Base-by-base conservation (phyloP, 2,888 invertebrate species). In the Flexamia atlantica region DNA sequence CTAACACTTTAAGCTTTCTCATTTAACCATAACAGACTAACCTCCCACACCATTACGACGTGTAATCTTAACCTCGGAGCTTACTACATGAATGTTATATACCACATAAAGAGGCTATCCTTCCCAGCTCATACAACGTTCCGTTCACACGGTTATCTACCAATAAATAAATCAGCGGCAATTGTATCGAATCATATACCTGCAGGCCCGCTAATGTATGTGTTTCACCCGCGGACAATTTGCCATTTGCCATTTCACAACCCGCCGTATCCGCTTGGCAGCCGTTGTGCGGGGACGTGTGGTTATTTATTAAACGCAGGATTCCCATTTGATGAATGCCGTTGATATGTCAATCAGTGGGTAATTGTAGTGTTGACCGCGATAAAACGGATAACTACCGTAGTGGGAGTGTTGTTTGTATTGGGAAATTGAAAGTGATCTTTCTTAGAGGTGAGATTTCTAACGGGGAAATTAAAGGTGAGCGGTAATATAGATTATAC, bases 161-260 rank as follows among this genome's bases (percentile, higher is more conserved):
- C 50, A 76, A 76, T 76, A 76, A 76, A 76, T 76, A 76, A 76
- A 76, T 76, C 76, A 76, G 14, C 23, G 28, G 7, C 76, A 76
- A 72, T 76, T 76, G 76, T 76, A 28, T 76, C 76, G 76, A 76
- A 76, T 28, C 76, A 28, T 46, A 42, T 28, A n/a, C n/a, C 76
- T 42, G 25, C 50, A 28, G 76, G 46, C 76, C 2, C 2, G 17
- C 25, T 76, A 50, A 76, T 42, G 50, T 46, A 76, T 76, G 50
- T 4, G 30, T 25, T 46, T 76, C 28, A 17, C 50, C 76, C 76
- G 76, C 76, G 10, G 50, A 76, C 72, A 36, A 32, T 68, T 68
- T 57, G 12, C 23, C 57, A 57, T 57, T 46, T 46, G 14, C 20
- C 23, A 14, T 76, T 53, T 79, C 79, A 36, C 79, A 79, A 79